These are phyloP conservation scores for Candoia aspera DNA, from an alignment of 2,113 vertebrate species.

Conservation along the genomic window DNA sequence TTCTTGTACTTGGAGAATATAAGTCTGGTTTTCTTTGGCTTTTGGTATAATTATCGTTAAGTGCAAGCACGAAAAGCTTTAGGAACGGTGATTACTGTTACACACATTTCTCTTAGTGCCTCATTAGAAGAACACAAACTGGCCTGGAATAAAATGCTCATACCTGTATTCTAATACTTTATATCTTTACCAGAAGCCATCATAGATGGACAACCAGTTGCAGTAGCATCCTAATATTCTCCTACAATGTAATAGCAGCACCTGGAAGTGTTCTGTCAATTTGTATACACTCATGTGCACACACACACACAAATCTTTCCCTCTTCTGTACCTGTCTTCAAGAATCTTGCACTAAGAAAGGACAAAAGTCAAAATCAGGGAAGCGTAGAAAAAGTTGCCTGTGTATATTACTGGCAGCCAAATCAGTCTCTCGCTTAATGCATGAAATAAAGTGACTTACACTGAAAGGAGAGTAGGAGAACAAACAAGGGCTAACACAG, in stretches of 20 bases:
- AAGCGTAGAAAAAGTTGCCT: background rate
- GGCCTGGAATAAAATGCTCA: no score
- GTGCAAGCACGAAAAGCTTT: no score
- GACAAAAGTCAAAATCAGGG: background rate
- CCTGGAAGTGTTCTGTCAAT: background rate
- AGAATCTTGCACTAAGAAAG: background rate
- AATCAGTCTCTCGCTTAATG: background rate
- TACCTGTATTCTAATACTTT: no score
- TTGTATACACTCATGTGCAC: background rate
- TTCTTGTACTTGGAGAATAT: no score
- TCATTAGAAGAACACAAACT: no score
- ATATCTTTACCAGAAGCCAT: no score
- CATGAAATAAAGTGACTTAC: background rate
- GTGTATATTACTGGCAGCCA: background rate
- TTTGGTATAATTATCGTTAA: no score
- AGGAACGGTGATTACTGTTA: no score
- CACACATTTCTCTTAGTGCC: no score
- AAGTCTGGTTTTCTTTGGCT: no score
- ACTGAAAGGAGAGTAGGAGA: background rate
- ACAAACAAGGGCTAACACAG: background rate
- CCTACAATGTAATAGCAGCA: background rate
- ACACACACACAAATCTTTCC: background rate
- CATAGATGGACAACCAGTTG: background rate
- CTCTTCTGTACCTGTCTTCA: background rate
- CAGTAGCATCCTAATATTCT: background rate